phyloP scores from a whole-genome alignment of 1,140 invertebrate species.

The Andrena cerasifolii region DNA sequence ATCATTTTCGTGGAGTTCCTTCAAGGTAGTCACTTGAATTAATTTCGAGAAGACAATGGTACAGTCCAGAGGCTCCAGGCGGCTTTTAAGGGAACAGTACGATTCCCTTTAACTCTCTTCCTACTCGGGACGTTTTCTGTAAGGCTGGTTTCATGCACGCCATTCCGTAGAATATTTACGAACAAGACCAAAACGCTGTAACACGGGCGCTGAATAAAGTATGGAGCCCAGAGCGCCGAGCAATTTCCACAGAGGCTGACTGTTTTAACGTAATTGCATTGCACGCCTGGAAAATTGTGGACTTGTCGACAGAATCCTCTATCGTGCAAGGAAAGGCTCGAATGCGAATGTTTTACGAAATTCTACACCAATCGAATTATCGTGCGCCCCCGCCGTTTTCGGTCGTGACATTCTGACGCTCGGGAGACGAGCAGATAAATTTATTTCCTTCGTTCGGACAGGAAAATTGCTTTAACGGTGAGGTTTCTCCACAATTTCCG shows the following conservation, averaged over 20 bases:
- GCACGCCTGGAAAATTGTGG: slow-evolving; percentile 8
- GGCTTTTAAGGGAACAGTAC: background rate
- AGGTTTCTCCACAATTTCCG: too few species aligned
- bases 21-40: background rate
- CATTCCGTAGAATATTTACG: background rate
- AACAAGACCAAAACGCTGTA: slow-evolving; percentile 19
- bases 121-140: background rate
- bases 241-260: background rate
- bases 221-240: background rate
- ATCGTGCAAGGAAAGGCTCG: too few species aligned
- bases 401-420: too few species aligned
- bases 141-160: background rate
- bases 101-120: background rate
- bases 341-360: too few species aligned
- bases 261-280: slow-evolving; percentile 31
- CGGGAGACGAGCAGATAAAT: too few species aligned
- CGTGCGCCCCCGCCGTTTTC: too few species aligned
- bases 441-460: too few species aligned
- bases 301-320: too few species aligned
- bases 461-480: too few species aligned
- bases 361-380: too few species aligned
- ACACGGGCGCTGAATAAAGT: background rate
- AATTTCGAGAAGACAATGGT: background rate
- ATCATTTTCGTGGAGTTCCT: background rate
- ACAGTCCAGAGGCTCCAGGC: background rate